phyloP scores from a whole-genome alignment of 2,888 invertebrate genomes.

The Ectemnius lituratus region DNA sequence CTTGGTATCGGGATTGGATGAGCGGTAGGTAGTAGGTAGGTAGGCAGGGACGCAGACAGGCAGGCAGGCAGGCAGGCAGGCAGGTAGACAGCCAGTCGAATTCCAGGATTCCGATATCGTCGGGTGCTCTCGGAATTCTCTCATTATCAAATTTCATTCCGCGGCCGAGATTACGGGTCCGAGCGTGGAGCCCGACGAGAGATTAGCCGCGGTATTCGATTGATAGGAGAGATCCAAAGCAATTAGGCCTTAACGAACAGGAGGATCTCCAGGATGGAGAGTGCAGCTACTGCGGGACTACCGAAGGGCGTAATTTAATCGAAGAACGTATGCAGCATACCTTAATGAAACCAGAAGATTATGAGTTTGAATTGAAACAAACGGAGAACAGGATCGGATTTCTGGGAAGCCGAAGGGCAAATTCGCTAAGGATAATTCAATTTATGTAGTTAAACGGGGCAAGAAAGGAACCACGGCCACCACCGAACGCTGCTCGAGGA shows the following conservation, averaged over 20 bases:
- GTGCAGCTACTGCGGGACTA: neutral
- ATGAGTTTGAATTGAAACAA: neutral
- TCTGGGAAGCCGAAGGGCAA: neutral
- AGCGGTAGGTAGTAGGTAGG: too few relatives aligned
- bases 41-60: too few relatives aligned
- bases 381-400: neutral
- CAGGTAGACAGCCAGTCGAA: too few relatives aligned
- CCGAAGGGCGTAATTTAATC: neutral
- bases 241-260: conserved; percentile 1
- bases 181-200: too few relatives aligned
- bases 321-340: neutral
- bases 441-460: conserved; percentile 8
- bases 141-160: too few relatives aligned
- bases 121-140: too few relatives aligned
- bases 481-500: neutral
- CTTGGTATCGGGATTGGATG: conserved; percentile 13
- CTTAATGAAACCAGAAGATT: conserved; percentile 4
- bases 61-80: too few relatives aligned
- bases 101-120: too few relatives aligned
- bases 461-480: conserved; percentile 9
- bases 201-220: neutral
- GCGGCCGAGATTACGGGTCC: too few relatives aligned
- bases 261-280: neutral
- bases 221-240: neutral
- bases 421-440: neutral